Percentiles rank a stretch among this genome's conserved stretches.
Conservation (phyloP, 2,888 invertebrate genomes). For the Phengaris arion region DNA sequence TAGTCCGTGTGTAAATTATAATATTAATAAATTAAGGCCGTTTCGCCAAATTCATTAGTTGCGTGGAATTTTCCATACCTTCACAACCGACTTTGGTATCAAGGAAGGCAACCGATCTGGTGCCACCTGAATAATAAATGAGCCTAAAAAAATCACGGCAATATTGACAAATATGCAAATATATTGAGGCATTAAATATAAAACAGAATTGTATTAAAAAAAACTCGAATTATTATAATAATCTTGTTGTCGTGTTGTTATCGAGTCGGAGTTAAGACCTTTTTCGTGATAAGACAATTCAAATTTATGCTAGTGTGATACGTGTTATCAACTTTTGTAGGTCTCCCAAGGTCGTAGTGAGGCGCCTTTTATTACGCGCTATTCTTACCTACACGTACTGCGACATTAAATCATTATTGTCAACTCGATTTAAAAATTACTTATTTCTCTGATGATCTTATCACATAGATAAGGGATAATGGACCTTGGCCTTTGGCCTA, state of each 20-base stretch:
- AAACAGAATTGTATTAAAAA: constrained; percentile 30
- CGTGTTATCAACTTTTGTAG: constrained; percentile 72
- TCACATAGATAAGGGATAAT: neutral
- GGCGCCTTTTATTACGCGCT: constrained; percentile 43
- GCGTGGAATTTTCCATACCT: constrained; percentile 13
- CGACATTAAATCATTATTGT: constrained; percentile 17
- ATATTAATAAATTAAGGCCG: constrained; percentile 9
- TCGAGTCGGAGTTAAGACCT: constrained; percentile 57
- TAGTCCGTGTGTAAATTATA: neutral
- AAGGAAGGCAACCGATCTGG: constrained; percentile 7
- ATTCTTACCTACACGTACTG: constrained; percentile 35
- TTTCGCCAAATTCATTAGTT: neutral
- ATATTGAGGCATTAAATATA: constrained; percentile 32
- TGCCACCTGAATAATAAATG: neutral
- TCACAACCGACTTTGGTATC: neutral
- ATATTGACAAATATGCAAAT: constrained; percentile 9
- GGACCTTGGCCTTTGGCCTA: neutral
- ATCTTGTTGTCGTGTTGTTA: constrained; percentile 67
- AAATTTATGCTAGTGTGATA: constrained; percentile 77
- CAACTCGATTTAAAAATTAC: neutral
- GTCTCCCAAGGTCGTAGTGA: constrained; percentile 59
- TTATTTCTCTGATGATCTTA: neutral
- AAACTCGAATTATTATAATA: constrained; percentile 14
- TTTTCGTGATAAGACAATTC: constrained; percentile 72
- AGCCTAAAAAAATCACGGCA: constrained; percentile 9